Evolutionary conservation across 92 coral and sea anemone genomes (phyloP), one percentile per base, ranked within the genome.

Genomic region (Porites lobata): DNA sequence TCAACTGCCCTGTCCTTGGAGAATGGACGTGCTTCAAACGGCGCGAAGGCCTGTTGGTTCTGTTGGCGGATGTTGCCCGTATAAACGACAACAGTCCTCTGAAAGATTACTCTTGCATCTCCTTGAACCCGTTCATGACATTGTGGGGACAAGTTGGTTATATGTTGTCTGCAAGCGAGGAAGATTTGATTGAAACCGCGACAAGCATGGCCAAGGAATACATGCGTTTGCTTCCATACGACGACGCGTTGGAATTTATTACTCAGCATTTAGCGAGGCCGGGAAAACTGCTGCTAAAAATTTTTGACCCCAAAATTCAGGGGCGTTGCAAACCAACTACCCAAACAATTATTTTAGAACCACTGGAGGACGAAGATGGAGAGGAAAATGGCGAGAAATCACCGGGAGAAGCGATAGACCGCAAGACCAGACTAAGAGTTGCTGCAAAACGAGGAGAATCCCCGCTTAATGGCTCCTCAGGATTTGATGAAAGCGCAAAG

Each of bases 1-100:
- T n/a, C 22, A 15, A 14, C 57, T 24, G 71, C 21, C 71, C 72
- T 0, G 8, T 78, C 7, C 70, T 78, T 63, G 82, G 82, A 63
- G 82, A 78, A 61, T 78, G 82, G 82, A 63, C 82, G 19, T 78
- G 82, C 71, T 78, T 61, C 58, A 78, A 63, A 43, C 71, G 82
- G 38, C 71, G 82, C 1, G 82, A 65, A 61, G 82, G 64, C 24
- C 82, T 78, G 1, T 32, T 78, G 82, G 82, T 78, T 13, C 18
- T 78, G 82, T 21, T 78, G 9, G 82, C 59, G 14, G 82, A 78
- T 19, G 71, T 78, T n/a, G 82, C 57, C n/a, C 70, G 71, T 6
- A 38, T 62, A 32, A 19, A 78, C 17, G 82, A 78, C 71, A 29
- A 62, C 50, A 65, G 32, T 52, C 70, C 47, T 14, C 82, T 78